Conservation (phyloP, 2,797 vertebrate genomes). For the Craterocephalus amniculus region DNA sequence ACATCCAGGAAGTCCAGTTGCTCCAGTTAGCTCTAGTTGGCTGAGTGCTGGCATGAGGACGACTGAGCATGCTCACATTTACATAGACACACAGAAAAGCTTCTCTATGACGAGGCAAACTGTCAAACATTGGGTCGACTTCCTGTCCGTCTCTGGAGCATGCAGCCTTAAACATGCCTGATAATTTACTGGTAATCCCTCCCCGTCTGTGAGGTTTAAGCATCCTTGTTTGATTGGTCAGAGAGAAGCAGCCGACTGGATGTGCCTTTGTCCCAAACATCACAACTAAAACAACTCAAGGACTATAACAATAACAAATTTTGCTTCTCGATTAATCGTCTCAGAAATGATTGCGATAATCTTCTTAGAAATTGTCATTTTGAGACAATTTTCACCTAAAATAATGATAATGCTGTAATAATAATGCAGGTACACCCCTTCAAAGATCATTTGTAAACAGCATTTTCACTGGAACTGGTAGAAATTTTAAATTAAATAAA, state of each 20-base stretch:
- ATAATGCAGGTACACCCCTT: too few relatives aligned
- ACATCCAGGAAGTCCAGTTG: not conserved
- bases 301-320: too few relatives aligned
- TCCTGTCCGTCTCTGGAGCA: constrained; percentile 35
- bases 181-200: constrained; percentile 49
- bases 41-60: not conserved
- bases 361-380: too few relatives aligned
- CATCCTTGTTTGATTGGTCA: constrained; percentile 35
- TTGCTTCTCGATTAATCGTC: too few relatives aligned
- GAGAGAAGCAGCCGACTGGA: not conserved
- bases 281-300: too few relatives aligned
- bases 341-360: too few relatives aligned
- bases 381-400: too few relatives aligned
- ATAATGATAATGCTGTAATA: too few relatives aligned
- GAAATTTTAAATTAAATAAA: too few relatives aligned
- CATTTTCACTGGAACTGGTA: too few relatives aligned
- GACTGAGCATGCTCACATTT: not conserved
- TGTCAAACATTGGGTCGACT: constrained; percentile 33
- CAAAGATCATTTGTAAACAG: too few relatives aligned
- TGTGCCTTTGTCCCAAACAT: too few relatives aligned
- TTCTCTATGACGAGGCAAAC: constrained; percentile 30
- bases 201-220: constrained; percentile 45
- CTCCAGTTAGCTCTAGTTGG: constrained; percentile 17
- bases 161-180: constrained; percentile 21
- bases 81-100: not conserved